phyloP scores from a whole-genome alignment of 2,888 invertebrate genomes.

The Nemoura dubitans region DNA sequence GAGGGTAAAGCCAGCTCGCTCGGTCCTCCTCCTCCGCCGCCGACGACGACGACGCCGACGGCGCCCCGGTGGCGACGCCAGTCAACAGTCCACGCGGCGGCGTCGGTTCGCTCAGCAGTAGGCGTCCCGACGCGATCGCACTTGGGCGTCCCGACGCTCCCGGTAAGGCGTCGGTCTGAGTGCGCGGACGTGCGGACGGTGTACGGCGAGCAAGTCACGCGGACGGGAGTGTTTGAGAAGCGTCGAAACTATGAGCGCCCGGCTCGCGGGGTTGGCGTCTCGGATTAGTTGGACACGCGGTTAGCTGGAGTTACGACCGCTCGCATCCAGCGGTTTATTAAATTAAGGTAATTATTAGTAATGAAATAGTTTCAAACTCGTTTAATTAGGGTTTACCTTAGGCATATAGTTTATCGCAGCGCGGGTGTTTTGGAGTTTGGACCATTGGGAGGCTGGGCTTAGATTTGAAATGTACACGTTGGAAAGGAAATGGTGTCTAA shows the following conservation, averaged over 20 bases:
- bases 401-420: neutral
- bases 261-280: neutral
- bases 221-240: neutral
- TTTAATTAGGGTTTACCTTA: neutral
- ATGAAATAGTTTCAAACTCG: neutral
- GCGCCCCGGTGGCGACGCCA: conserved; percentile 19
- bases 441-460: neutral
- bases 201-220: neutral
- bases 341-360: conserved; percentile 7
- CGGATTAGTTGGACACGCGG: neutral
- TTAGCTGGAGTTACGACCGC: neutral
- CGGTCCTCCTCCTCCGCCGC: neutral
- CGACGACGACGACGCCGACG: neutral
- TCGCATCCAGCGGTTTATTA: neutral
- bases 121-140: conserved; percentile 40
- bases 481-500: neutral
- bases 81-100: neutral
- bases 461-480: neutral
- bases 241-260: neutral
- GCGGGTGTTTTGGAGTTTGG: neutral
- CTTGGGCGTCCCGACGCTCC: conserved; percentile 30
- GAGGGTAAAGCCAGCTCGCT: neutral
- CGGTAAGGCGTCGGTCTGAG: neutral
- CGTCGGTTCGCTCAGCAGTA: conserved; percentile 8
- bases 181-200: neutral